phyloP scores from a whole-genome alignment of 2,797 vertebrate genomes.

The Peromyscus nudipes region DNA sequence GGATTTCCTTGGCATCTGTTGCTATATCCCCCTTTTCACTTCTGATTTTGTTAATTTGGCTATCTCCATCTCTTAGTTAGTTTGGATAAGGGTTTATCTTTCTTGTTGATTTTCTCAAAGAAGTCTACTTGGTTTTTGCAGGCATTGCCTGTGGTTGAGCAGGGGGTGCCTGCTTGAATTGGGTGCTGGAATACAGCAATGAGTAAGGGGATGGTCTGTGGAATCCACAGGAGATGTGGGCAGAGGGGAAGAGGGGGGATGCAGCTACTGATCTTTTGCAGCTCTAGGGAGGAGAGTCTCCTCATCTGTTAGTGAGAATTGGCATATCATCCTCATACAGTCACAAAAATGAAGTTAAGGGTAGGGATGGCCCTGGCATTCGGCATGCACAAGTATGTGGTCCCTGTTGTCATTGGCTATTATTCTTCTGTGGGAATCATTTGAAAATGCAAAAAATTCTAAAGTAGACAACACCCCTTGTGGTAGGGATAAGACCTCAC shows the following conservation, averaged over 20 bases:
- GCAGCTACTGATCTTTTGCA: background rate
- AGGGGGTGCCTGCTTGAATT: no score
- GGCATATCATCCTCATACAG: background rate
- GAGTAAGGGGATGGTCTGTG: background rate
- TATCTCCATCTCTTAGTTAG: background rate
- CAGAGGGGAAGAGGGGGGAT: background rate
- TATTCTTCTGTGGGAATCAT: background rate
- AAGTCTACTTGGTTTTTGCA: background rate
- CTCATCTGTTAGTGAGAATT: background rate
- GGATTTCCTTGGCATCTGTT: background rate
- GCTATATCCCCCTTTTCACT: background rate
- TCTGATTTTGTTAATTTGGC: background rate
- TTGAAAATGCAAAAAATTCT: background rate
- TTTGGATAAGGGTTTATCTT: background rate
- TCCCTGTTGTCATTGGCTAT: background rate
- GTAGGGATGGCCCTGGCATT: background rate
- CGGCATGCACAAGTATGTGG: background rate
- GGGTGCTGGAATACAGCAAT: background rate
- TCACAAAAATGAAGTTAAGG: background rate
- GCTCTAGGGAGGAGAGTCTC: background rate
- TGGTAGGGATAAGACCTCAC: no score
- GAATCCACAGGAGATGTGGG: background rate
- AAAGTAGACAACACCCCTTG: background rate
- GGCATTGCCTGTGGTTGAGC: background rate
- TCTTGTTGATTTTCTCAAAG: background rate